Base-by-base conservation (phyloP, 2,888 invertebrate genomes). In the Gymnosoma rotundatum region DNA sequence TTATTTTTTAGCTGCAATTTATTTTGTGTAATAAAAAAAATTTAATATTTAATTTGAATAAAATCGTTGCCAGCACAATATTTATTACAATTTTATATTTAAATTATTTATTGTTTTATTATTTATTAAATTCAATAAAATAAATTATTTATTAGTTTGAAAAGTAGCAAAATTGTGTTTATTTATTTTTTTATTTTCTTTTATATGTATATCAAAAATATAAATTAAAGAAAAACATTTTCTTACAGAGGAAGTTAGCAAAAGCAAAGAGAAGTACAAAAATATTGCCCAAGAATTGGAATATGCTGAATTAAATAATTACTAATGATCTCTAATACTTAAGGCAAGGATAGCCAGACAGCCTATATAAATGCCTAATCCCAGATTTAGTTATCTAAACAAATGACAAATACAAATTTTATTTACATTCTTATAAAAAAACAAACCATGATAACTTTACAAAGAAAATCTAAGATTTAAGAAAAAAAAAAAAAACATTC, bases 271-370 rank as follows among this genome's bases (percentile, higher is more conserved):
- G 94, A 98, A 97, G 94, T 99, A 97, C 95, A 99, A 99, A 94
- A 96, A 96, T 88, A 98, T 99, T 93, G 98, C 98, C 89, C 98
- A 98, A 92, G 98, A 99, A 94, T 95, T 99, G 95, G 98, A 98
- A 93, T 98, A 98, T 93, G 98, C 98, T 88, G 98, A 99, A 93
- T 94, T 98, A 91, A 91, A 92, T 87, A 90, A 97, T 97, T 91
- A 98, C 86, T 91, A 90, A 87, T 32, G 21, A 61, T 10, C 48
- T 45, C 48, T 45, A 73, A 56, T 36, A 60, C 48, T 36, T n/a
- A 50, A 32, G 69, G 58, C 38, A 78, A 56, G 61, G 54, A 16
- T 45, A 73, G 9, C 60, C 56, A 83, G 32, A 81, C 61, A 81
- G 70, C 75, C 75, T 81, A 56, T 70, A 32, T 75, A 21, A 76